A percentile compares a stretch with the other conserved stretches of the same genome.
These are phyloP conservation scores for Brienomyrus brachyistius DNA, from an alignment of 2,113 vertebrate species.

Conservation along the genomic window DNA sequence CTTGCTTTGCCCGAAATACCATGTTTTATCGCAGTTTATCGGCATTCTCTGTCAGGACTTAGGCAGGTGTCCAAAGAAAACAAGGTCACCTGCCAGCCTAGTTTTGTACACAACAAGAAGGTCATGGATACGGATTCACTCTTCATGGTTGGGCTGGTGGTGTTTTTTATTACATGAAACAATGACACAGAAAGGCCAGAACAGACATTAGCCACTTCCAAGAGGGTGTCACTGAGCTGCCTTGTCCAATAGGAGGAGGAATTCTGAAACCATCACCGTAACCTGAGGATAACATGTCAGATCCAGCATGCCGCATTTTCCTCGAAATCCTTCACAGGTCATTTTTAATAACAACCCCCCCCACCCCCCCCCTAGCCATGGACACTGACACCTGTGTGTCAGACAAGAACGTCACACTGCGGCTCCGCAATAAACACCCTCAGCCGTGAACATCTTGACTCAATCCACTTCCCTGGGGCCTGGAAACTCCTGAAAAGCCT, in stretches of 20 bases:
- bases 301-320: neutral
- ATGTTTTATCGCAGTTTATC: neutral
- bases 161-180: neutral
- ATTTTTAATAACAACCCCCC: neutral
- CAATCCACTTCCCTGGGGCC: neutral
- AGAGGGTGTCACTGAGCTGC: neutral
- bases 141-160: neutral
- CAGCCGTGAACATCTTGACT: neutral
- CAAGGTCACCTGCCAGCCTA: neutral
- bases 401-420: neutral
- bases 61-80: neutral
- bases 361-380: neutral
- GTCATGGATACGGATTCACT: neutral
- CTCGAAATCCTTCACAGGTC: neutral
- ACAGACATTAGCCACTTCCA: neutral
- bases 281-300: neutral
- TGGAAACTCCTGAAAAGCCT: neutral
- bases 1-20: neutral
- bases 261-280: neutral
- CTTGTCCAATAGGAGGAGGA: neutral
- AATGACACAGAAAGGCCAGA: neutral
- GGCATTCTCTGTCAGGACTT: no score
- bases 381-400: neutral
- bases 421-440: neutral
- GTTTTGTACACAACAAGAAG: neutral